A percentile compares a stretch with the other conserved stretches of the same genome.
These are phyloP conservation scores for Struthidea cinerea DNA, from an alignment of 2,113 vertebrate species.

Conservation along the genomic window DNA sequence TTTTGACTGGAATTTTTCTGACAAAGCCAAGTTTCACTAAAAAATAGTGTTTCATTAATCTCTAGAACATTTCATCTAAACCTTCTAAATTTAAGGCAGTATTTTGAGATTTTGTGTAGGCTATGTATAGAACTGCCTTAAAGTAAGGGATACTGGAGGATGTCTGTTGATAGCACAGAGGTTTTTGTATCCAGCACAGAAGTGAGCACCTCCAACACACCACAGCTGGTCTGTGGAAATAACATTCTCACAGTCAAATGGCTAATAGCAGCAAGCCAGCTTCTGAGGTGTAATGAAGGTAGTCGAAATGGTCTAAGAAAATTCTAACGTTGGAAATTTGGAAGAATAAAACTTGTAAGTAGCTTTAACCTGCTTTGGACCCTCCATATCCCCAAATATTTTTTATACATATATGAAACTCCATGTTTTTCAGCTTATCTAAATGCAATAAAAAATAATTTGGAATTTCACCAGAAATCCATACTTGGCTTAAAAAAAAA, in stretches of 20 bases:
- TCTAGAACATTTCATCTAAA: background rate
- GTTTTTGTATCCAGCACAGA: background rate
- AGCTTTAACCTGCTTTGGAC: background rate
- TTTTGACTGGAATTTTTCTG: background rate
- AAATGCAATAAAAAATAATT: background rate
- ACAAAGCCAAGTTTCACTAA: background rate
- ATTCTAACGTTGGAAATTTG: background rate
- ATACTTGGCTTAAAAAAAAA: background rate
- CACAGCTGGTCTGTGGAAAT: background rate
- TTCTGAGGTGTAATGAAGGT: background rate
- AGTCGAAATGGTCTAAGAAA: background rate
- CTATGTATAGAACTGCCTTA: background rate
- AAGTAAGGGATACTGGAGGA: background rate
- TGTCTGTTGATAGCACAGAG: fast-evolving
- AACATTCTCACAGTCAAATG: background rate
- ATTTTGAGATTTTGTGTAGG: background rate
- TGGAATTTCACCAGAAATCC: background rate
- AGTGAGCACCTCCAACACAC: background rate
- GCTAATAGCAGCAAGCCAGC: background rate
- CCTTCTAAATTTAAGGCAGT: background rate
- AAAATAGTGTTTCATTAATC: background rate
- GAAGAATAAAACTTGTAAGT: background rate
- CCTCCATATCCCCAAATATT: fast-evolving
- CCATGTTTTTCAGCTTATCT: background rate
- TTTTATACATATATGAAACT: background rate